Conservation (phyloP, 2,888 invertebrate genomes). For the Apeira syringaria region DNA sequence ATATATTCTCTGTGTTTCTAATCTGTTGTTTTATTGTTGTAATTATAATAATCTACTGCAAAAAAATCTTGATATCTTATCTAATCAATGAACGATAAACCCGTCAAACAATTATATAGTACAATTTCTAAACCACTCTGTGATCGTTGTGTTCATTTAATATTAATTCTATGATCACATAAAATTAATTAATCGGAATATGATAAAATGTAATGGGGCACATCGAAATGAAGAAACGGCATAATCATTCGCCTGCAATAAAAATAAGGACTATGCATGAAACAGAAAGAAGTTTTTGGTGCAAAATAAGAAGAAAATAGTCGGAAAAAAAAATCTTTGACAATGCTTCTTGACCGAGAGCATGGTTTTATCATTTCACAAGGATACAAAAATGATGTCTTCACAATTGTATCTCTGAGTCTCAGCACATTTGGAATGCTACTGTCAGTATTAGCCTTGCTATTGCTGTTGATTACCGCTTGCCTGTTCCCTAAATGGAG, state of each 20-base stretch:
- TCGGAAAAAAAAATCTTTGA: neutral
- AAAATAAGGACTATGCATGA: slow-evolving; percentile 2
- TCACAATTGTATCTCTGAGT: slow-evolving; percentile 33
- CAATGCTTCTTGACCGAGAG: slow-evolving; percentile 28
- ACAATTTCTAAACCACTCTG: slow-evolving; percentile 1
- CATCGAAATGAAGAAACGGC: slow-evolving; percentile 5
- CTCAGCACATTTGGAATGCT: slow-evolving; percentile 54
- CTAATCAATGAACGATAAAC: slow-evolving; percentile 19
- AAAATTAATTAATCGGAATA: neutral
- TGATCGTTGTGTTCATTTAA: slow-evolving; percentile 8
- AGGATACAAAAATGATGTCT: slow-evolving; percentile 33
- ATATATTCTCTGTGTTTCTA: slow-evolving; percentile 82
- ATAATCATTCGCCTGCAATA: neutral
- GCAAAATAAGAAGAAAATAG: slow-evolving; percentile 7
- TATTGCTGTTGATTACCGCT: slow-evolving; percentile 57
- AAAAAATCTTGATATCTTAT: slow-evolving; percentile 8
- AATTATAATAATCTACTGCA: neutral
- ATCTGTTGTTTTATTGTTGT: slow-evolving; percentile 51
- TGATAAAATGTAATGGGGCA: neutral
- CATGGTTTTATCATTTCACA: slow-evolving; percentile 31
- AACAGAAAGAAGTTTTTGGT: neutral
- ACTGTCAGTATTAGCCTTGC: slow-evolving; percentile 49
- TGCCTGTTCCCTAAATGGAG: slow-evolving; percentile 65
- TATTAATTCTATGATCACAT: neutral
- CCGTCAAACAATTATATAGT: slow-evolving; percentile 6